phyloP scores from a whole-genome alignment of 2,888 invertebrate genomes.

The Spilarctia lutea region DNA sequence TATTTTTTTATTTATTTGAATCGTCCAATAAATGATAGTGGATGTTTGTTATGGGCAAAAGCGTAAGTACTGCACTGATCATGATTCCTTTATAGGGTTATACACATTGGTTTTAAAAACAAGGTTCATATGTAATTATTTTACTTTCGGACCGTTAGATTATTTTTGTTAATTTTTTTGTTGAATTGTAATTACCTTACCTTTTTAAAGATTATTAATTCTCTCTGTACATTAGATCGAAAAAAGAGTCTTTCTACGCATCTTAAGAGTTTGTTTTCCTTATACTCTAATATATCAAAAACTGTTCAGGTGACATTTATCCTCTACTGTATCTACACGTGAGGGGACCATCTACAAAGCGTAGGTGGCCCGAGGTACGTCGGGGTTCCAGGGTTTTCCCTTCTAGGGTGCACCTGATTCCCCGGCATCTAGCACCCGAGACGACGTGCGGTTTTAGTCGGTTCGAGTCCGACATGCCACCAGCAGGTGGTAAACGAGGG shows the following conservation, averaged over 20 bases:
- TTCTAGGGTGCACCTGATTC: no score
- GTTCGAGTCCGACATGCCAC: no score
- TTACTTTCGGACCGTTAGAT: neutral
- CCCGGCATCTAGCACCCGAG: no score
- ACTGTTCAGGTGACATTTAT: neutral
- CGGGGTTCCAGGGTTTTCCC: no score
- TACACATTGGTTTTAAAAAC: neutral
- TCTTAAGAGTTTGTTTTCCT: neutral
- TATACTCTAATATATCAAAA: neutral
- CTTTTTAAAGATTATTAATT: no score
- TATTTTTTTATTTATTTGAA: constrained; percentile 23
- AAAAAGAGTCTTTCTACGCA: neutral
- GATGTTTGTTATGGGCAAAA: neutral
- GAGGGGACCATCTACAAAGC: no score
- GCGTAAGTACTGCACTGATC: neutral
- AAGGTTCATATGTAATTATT: neutral
- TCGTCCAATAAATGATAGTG: constrained; percentile 7
- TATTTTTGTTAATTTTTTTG: neutral
- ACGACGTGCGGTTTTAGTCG: no score
- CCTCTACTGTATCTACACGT: no score
- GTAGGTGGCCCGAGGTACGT: no score
- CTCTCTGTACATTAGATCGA: neutral
- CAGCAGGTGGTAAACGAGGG: no score
- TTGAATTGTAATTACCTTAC: no score
- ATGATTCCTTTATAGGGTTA: neutral